phyloP scores from a whole-genome alignment of 1,140 invertebrate genomes.

The Thereuonema tuberculata region DNA sequence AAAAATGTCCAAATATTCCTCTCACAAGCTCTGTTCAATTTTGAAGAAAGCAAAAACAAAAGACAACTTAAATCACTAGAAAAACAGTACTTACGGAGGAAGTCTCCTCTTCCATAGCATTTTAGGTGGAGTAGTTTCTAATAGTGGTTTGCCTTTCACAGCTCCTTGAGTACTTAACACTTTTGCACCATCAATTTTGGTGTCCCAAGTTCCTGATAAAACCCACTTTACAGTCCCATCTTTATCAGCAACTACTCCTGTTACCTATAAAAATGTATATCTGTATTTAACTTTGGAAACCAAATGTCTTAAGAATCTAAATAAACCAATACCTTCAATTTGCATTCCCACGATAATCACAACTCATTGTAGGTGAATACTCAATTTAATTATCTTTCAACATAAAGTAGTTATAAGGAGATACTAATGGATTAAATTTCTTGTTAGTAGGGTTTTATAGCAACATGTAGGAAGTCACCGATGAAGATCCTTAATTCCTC shows the following conservation, averaged over 20 bases:
- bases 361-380: background rate
- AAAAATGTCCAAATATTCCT: too few species aligned
- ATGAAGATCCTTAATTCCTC: too few species aligned
- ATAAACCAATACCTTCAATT: background rate
- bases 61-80: too few species aligned
- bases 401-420: too few species aligned
- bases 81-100: conserved; percentile 51
- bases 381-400: too few species aligned
- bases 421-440: too few species aligned
- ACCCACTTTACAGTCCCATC: conserved; percentile 53
- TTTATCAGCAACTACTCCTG: conserved; percentile 48
- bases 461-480: too few species aligned
- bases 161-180: conserved; percentile 58
- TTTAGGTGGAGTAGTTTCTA: conserved; percentile 75
- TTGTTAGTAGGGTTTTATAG: too few species aligned
- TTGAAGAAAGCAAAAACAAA: too few species aligned
- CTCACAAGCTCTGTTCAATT: too few species aligned
- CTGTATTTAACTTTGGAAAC: too few species aligned
- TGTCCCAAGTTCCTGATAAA: conserved; percentile 89
- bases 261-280: conserved; percentile 39
- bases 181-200: conserved; percentile 81
- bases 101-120: conserved; percentile 71
- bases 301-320: too few species aligned
- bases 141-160: conserved; percentile 61
- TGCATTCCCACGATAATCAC: background rate